Base-by-base conservation (phyloP, 2,888 invertebrate species). In the Eupithecia dodoneata region DNA sequence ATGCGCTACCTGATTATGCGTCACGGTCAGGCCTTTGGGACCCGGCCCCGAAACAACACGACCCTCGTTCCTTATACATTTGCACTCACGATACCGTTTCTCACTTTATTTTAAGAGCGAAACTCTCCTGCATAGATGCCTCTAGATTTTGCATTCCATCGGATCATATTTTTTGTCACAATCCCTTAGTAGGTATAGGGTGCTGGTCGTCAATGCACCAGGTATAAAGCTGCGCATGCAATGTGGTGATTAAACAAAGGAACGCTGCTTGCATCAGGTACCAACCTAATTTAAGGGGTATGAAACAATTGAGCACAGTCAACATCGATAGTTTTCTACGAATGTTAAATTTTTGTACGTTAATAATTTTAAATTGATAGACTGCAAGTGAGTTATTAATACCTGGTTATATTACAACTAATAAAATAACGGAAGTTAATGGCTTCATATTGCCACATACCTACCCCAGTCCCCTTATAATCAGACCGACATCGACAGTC, bases 1-100 rank as follows among this genome's bases (percentile, higher is more conserved):
- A 45, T 30, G 71, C 78, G 71, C 78, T 78, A 78, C 78, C 78
- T 75, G 78, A 76, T 71, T 66, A 73, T 67, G 49, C 72, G 47
- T 63, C 30, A 30, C 63, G 30, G 18, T 59, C 18, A 9, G 4
- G 59, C 15, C 55, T 18, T 18, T 71, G 73, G 72, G 59, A 18
- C 59, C 59, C 52, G 18, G 30, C 9, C 63, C 30, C 30, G 30
- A 63, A 63, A 63, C 10, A 63, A 63, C 63, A 63, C 18, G 30
- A 63, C 63, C 63, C 63, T 63, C 63, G 30, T 10, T 63, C 12
- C 63, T 30, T 63, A 4, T 63, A 4, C 63, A 63, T 63, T 63
- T 63, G 63, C 63, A 63, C 30, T 63, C 12, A 10, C 10, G 30
- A 30, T 30, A 63, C 63, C 63, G 10, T 63, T 63, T 30, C 63